Base-by-base conservation (phyloP, 2,113 vertebrate genomes). In the Lagopus muta region DNA sequence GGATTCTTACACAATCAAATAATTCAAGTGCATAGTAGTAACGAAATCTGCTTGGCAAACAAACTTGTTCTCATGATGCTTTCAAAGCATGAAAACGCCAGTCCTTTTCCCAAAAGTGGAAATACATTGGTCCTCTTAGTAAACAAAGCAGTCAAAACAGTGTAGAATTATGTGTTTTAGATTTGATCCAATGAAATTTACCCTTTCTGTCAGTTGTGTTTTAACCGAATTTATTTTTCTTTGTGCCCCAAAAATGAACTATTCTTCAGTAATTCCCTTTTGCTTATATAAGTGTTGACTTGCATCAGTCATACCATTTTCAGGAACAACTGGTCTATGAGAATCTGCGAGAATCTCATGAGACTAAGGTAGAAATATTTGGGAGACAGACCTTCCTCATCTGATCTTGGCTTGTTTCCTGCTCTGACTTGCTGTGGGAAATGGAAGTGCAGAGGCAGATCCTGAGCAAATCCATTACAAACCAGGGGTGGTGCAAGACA, bases 11-110 rank as follows among this genome's bases (percentile, higher is more conserved):
- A 0, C 27, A 30, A 50, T 55, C 40, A 65, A 30, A 73, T 32
- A 58, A 38, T 0, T 0, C 12, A 28, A 67, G 21, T 22, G 30
- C 13, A 1, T n/a, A 11, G 20, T 50, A 80, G 48, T 43, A 43
- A 34, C 22, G 22, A 61, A 52, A 61, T 45, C 43, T 79, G 22
- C 43, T 38, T 75, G n/a, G 38, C 57, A 43, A 75, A 61, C 5
- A 1, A 48, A 17, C 34, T 12, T 36, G 13, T 55, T 79, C 43
- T 66, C 40, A 12, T 34, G 62, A 72, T 62, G 24, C 36, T 73
- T 77, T 81, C 58, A 67, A 32, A 75, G 18, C 18, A 17, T 9
- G 45, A 58, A 75, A 72, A 88, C 13, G 10, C 45, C 7, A 80
- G 20, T 71, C 43, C 14, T 70, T 32, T 38, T 48, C 25, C 34